Conservation (phyloP, 2,888 invertebrate species). For the Orthonychiurus folsomi region DNA sequence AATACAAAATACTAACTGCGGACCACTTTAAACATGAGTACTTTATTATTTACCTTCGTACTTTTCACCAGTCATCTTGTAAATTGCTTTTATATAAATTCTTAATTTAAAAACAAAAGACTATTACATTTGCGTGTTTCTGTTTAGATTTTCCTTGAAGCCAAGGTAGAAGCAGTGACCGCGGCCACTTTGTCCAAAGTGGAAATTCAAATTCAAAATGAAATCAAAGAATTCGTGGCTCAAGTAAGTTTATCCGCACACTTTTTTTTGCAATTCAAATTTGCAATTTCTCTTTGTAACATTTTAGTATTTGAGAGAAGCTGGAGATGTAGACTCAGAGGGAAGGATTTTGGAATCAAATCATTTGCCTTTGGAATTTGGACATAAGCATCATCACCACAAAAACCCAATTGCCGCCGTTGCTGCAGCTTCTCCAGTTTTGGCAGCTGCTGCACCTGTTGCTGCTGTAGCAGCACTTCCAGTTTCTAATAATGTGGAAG, state of each 20-base stretch:
- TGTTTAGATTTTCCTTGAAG: too few relatives aligned
- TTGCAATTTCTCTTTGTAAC: neutral
- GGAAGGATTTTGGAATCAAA: neutral
- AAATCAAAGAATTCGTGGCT: conserved; percentile 6
- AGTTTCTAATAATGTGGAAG: neutral
- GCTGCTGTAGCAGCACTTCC: neutral
- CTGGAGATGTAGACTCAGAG: neutral
- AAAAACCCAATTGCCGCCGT: neutral
- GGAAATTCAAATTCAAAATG: neutral
- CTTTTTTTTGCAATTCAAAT: neutral
- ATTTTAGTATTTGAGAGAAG: conserved; percentile 6
- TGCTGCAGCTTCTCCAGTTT: neutral
- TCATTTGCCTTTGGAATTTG: neutral
- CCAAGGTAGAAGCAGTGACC: too few relatives aligned
- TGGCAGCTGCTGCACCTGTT: neutral
- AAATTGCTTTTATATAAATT: too few relatives aligned
- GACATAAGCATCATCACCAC: neutral
- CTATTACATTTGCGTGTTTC: too few relatives aligned
- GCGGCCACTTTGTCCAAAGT: too few relatives aligned
- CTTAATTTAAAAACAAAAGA: too few relatives aligned
- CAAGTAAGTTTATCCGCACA: neutral
- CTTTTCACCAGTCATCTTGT: too few relatives aligned
- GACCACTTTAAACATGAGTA: too few relatives aligned
- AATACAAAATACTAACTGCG: too few relatives aligned
- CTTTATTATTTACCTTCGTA: too few relatives aligned